Evolutionary conservation across 2,888 invertebrate species (phyloP), one percentile per base, ranked within the genome.

Genomic region (Pyrochroa serraticornis): DNA sequence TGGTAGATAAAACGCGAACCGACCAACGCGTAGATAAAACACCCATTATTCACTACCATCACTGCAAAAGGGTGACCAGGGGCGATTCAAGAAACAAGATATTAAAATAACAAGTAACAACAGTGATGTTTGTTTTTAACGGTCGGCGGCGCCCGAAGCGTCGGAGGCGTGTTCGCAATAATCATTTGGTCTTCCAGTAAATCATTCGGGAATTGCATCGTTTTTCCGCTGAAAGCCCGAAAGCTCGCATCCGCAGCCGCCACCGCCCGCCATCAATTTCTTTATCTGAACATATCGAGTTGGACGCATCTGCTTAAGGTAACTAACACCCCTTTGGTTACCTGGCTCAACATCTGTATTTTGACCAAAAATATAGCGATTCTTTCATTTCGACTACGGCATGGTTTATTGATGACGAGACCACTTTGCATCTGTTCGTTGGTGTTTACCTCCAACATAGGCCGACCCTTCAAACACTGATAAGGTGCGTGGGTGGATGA

Each of bases 61-160:
- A 36, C 22, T 60, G 70, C 69, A 69, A 70, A 73, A 72, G 68
- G 67, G 69, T 72, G 55, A 73, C 76, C 72, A 69, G 72, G 57
- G 75, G 77, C 74, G 69, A 70, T 60, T 66, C 68, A 61, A 67
- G 68, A 68, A 77, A 77, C 76, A 74, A 77, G 76, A 77, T 77
- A 77, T 77, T 76, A 76, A 77, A 77, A 77, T 77, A 78, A 77
- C 77, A 72, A 77, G 76, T 76, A 77, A 72, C 72, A 78, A 77
- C 77, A 76, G 73, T 77, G 76, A 76, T 78, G 77, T 79, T 78
- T 78, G 78, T 77, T 78, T 77, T 76, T 76, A 70, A 73, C 72
- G 71, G 72, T 76, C 65, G 73, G 75, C 78, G 79, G 79, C 78
- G 77, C 78, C 72, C 66, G 63, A 64, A 73, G 79, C 77, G 74